phyloP scores from a whole-genome alignment of 92 coral and sea anemone species.

The Paragorgia papillata region DNA sequence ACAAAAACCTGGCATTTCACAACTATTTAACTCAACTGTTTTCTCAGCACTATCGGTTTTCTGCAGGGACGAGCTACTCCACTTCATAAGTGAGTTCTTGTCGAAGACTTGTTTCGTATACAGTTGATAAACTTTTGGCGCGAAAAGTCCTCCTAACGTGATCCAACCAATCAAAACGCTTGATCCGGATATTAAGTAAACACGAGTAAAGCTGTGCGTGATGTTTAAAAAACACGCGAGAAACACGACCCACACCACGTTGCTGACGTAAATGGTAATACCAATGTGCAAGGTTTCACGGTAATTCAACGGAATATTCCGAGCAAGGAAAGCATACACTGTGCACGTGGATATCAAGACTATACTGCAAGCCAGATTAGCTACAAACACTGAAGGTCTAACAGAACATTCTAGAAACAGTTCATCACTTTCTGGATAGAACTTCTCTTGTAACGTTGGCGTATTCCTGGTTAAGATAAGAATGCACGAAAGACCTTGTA shows the following conservation, averaged over 20 bases:
- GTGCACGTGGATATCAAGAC: constrained; percentile 75
- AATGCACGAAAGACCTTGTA: constrained; percentile 58
- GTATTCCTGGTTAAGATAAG: not conserved
- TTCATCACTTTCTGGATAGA: constrained; percentile 53
- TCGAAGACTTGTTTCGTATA: constrained; percentile 9
- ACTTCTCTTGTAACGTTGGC: constrained; percentile 30
- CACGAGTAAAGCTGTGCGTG: constrained; percentile 61
- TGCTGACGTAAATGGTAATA: constrained; percentile 75
- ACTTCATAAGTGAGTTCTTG: not conserved
- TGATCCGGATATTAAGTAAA: constrained; percentile 52
- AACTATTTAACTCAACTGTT: not conserved
- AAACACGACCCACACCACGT: constrained; percentile 81
- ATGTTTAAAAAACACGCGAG: constrained; percentile 76
- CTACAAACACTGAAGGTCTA: constrained; percentile 57
- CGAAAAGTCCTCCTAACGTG: constrained; percentile 75
- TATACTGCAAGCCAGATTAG: constrained; percentile 72
- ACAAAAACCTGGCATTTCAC: no score
- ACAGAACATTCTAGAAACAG: constrained; percentile 66
- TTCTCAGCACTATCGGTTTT: not conserved
- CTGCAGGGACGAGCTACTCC: not conserved
- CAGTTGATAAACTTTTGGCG: constrained; percentile 58
- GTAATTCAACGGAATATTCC: constrained; percentile 82
- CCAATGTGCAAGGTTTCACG: constrained; percentile 88
- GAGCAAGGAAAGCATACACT: constrained; percentile 78
- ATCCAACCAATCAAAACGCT: constrained; percentile 73